Base-by-base conservation (phyloP, 2,888 invertebrate genomes). In the Zeuzera pyrina region DNA sequence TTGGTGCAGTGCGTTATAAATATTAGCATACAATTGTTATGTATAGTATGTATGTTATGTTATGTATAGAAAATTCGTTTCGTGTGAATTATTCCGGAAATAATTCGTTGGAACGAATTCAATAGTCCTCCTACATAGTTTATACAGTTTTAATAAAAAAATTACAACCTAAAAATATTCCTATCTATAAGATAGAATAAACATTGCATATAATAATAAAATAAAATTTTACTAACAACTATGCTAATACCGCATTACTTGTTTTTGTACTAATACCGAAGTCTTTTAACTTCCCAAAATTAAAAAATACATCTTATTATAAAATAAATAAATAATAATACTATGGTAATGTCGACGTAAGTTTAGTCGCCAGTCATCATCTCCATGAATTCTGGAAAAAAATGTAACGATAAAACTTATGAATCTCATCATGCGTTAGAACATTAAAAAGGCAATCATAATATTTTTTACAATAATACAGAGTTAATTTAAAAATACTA, bases 311-410 rank as follows among this genome's bases (percentile, higher is more conserved):
- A 59, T 64, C 61, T 73, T 68, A 59, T 52, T 52, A 54, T 60
- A 61, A 62, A 60, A 60, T 66, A 64, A 36, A 30, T 34, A 37
- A 28, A n/a, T n/a, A 58, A 56, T 58, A 63, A 50, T 51, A 47
- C 45, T 55, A 54, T 53, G 47, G 52, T 48, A 52, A 43, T 42
- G 37, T 36, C 35, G 39, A 45, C 39, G 39, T 38, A 41, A 38
- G 39, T 50, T 88, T 89, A 94, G 76, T 93, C 93, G 59, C 93
- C 94, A 62, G 93, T 93, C 94, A 94, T 94, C 94, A 94, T 94
- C 84, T 94, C 94, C 94, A 94, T 94, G 85, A 94, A 94, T 85
- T 94, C 94, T 94, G 85, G 34, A 85, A 86, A 48, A 53, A 67
- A 52, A 39, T n/a, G n/a, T n/a, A n/a, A n/a, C n/a, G n/a, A n/a